Base-by-base conservation (phyloP, 2,888 invertebrate species). In the Brenthis ino region DNA sequence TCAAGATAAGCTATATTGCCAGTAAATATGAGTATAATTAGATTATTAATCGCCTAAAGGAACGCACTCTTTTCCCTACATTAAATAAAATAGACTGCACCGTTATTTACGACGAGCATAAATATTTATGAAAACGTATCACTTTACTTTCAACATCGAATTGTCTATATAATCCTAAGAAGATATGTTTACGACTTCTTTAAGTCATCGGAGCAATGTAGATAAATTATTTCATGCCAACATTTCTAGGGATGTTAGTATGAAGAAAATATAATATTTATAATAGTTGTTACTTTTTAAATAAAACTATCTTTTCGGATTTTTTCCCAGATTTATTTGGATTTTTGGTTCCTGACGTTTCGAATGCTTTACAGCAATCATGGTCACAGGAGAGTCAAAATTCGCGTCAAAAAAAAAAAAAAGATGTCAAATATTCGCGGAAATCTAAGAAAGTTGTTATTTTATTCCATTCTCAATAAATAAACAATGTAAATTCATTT, bases 71-170 rank as follows among this genome's bases (percentile, higher is more conserved):
- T 84, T 83, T 76, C 78, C 78, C 77, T 69, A 80, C 80, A 82
- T 81, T 79, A 80, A 80, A 77, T 72, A 79, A 74, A 80, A 84
- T 85, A 81, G 82, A 81, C 77, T 77, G 72, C 72, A 75, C 70
- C 74, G 76, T 78, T 81, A 78, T 87, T 87, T 86, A 88, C 84
- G 82, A 81, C 33, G 37, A 33, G 20, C 66, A 54, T 60, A 67
- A 60, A 60, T 75, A 72, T 75, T 77, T 76, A 85, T 88, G 86
- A 87, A 88, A 84, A 84, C 85, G 86, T 87, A 86, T 85, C 85
- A 83, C 82, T 84, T 87, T 87, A 84, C 88, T 84, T 84, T 81
- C 77, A 77, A 79, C 77, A 76, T 77, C 53, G 67, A 60, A 69
- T 74, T 72, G 70, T 74, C 72, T 76, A 55, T 50, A 72, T 70